A percentile compares a stretch with the other conserved stretches of the same genome.
phyloP scores from a whole-genome alignment of 2,888 invertebrate species.

The Eristalinus sepulchralis region DNA sequence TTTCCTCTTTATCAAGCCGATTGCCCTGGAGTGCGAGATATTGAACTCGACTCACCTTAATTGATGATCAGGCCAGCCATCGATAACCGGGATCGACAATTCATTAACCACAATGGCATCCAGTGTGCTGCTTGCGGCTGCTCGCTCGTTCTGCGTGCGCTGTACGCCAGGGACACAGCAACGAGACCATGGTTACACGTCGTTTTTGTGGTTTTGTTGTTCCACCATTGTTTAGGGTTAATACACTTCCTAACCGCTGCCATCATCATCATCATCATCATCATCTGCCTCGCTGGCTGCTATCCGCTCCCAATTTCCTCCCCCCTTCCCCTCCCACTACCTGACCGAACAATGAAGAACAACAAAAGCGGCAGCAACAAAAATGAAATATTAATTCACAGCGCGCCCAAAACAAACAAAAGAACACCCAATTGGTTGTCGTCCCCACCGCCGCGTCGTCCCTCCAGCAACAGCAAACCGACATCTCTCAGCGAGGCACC shows the following conservation, averaged over 20 bases:
- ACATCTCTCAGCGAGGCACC: slow-evolving; percentile 9
- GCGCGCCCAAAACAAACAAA: slow-evolving; percentile 50
- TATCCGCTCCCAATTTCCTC: background rate
- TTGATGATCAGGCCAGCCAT: slow-evolving; percentile 49
- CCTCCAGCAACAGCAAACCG: slow-evolving; percentile 12
- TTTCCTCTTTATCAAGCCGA: slow-evolving; percentile 7
- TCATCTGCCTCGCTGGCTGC: slow-evolving; percentile 38
- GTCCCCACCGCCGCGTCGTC: background rate
- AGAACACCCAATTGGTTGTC: slow-evolving; percentile 31
- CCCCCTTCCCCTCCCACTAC: background rate
- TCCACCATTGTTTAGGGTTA: slow-evolving; percentile 63
- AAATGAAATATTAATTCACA: slow-evolving; percentile 64
- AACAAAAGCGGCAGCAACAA: slow-evolving; percentile 54
- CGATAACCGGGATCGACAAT: slow-evolving; percentile 64
- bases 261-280: slow-evolving; percentile 36
- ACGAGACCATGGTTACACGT: slow-evolving; percentile 25
- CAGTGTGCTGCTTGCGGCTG: slow-evolving; percentile 20
- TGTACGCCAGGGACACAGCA: background rate
- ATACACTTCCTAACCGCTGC: slow-evolving; percentile 57
- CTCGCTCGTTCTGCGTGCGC: background rate
- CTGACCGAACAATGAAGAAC: slow-evolving; percentile 2
- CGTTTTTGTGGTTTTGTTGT: slow-evolving; percentile 52
- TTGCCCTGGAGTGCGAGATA: slow-evolving; percentile 48
- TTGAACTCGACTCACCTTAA: slow-evolving; percentile 60
- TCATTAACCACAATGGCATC: slow-evolving; percentile 68